Percentiles rank a stretch among this genome's conserved stretches.
These are phyloP conservation scores for Pterostichus niger DNA, from an alignment of 2,888 invertebrate genomes.

Conservation along the genomic window DNA sequence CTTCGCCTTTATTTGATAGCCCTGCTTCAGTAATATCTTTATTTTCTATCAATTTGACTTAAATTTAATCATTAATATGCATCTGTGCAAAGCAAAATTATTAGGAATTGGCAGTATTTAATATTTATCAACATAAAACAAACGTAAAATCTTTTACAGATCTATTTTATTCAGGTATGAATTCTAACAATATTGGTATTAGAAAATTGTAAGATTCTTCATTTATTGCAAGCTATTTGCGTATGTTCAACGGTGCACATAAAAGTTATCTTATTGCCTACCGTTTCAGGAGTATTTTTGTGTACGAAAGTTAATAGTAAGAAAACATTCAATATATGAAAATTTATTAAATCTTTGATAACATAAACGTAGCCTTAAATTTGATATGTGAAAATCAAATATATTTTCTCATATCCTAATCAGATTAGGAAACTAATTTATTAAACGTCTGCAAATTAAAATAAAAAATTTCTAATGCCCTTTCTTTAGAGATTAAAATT, in stretches of 20 bases:
- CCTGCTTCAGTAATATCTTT: no score
- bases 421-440: constrained; percentile 4
- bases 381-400: background rate
- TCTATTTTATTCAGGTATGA: background rate
- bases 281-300: background rate
- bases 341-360: no score
- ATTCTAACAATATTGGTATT: constrained; percentile 7
- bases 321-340: no score
- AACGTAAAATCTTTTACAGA: constrained; percentile 10
- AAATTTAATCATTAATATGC: constrained; percentile 1
- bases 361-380: background rate
- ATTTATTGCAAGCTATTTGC: no score
- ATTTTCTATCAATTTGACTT: constrained; percentile 10
- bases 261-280: background rate
- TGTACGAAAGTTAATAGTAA: background rate
- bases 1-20: background rate
- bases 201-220: background rate
- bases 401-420: background rate
- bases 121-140: constrained; percentile 21
- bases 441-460: constrained; percentile 26
- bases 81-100: background rate
- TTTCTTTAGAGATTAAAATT: constrained; percentile 54
- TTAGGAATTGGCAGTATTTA: background rate
- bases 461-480: constrained; percentile 51
- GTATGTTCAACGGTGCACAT: background rate